phyloP scores from a whole-genome alignment of 1,140 invertebrate genomes.

The Archegozetes longisetosus region DNA sequence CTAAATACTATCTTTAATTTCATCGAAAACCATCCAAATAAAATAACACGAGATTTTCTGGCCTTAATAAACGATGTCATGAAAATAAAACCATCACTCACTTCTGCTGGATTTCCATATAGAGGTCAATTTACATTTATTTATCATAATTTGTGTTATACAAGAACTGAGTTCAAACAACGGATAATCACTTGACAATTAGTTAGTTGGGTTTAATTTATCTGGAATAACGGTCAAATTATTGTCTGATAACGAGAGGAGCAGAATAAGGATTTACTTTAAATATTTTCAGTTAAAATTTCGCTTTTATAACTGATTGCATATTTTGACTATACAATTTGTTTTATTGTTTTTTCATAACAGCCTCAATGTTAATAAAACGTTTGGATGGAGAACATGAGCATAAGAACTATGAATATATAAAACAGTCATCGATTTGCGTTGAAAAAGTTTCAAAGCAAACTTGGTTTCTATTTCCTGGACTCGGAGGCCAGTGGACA shows the following conservation, averaged over 20 bases:
- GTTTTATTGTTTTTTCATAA: conserved; percentile 21
- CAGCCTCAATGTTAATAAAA: no score
- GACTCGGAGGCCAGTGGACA: conserved; percentile 97
- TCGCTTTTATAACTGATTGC: background rate
- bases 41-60: conserved; percentile 16
- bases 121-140: conserved; percentile 3
- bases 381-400: no score
- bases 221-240: no score
- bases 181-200: no score
- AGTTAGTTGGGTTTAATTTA: no score
- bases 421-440: no score
- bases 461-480: conserved; percentile 78
- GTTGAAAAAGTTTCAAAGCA: conserved; percentile 29
- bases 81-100: conserved; percentile 3
- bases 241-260: conserved; percentile 12
- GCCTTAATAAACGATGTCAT: conserved; percentile 4
- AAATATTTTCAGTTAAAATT: no score
- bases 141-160: no score
- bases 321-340: background rate
- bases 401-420: no score
- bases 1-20: conserved; percentile 29
- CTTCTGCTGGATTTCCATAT: conserved; percentile 8
- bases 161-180: no score
- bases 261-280: conserved; percentile 46
- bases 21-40: conserved; percentile 26